phyloP scores from a whole-genome alignment of 2,113 vertebrate species.

The Brachyhypopomus gauderio region DNA sequence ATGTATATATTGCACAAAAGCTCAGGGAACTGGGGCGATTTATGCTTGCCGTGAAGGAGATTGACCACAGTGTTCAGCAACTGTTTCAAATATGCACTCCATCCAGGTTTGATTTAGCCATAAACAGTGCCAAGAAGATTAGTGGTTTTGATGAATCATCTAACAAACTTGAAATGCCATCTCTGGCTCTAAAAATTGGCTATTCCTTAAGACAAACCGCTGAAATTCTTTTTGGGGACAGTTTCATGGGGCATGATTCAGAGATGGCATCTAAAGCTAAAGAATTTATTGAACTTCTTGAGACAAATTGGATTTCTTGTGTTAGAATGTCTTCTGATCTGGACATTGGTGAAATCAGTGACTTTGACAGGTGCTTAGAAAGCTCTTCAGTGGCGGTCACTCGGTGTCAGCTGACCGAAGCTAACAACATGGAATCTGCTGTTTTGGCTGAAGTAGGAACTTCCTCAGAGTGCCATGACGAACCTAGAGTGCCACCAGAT shows the following conservation, averaged over 20 bases:
- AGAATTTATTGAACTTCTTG: constrained; percentile 26
- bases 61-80: constrained; percentile 20
- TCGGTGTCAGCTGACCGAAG: neutral
- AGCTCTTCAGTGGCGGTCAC: neutral
- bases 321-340: neutral
- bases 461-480: neutral
- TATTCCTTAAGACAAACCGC: constrained; percentile 20
- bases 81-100: constrained; percentile 25
- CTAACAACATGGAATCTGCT: neutral
- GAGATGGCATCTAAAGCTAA: constrained; percentile 1
- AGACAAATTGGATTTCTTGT: constrained; percentile 18
- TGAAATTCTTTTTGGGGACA: constrained; percentile 22
- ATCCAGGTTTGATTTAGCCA: constrained; percentile 12
- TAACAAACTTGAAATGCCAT: neutral
- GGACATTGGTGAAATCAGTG: neutral
- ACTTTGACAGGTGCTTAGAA: neutral
- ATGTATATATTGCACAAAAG: neutral
- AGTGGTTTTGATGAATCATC: constrained; percentile 29
- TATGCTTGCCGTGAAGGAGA: constrained; percentile 18
- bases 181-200: neutral
- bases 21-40: constrained; percentile 24
- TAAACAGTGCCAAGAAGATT: constrained; percentile 13
- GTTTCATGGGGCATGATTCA: neutral
- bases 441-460: neutral
- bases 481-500: neutral